Conservation (phyloP, 2,888 invertebrate genomes). For the Dendrolimus houi region DNA sequence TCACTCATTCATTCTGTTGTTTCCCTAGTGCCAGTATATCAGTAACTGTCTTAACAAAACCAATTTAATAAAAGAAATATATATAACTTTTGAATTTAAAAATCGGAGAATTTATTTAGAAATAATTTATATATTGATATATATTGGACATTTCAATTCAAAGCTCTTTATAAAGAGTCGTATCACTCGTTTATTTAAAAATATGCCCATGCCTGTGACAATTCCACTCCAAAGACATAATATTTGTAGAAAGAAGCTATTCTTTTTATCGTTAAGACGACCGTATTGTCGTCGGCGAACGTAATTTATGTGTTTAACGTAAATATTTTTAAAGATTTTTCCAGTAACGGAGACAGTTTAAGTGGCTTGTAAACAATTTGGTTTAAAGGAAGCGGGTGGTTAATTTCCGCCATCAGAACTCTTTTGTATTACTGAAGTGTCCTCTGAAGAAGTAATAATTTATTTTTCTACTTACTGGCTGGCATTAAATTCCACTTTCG, state of each 20-base stretch:
- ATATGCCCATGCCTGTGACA: neutral
- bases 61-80: too few relatives aligned
- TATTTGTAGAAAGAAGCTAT: neutral
- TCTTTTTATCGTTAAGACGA: neutral
- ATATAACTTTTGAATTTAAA: too few relatives aligned
- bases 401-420: neutral
- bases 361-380: constrained; percentile 1
- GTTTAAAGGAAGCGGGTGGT: constrained; percentile 1
- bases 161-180: too few relatives aligned
- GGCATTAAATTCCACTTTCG: too few relatives aligned
- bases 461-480: too few relatives aligned
- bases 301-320: neutral
- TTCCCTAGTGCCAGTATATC: too few relatives aligned
- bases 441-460: neutral
- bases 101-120: too few relatives aligned
- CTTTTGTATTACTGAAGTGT: neutral
- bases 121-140: too few relatives aligned
- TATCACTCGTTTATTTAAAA: too few relatives aligned
- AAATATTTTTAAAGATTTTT: neutral
- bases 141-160: too few relatives aligned
- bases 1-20: too few relatives aligned
- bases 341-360: neutral
- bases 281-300: neutral
- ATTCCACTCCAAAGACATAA: neutral
- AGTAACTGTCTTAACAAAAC: too few relatives aligned